Evolutionary conservation across 2,113 vertebrate species (phyloP), one percentile per base, ranked within the genome.

Genomic region (Silurus glanis): DNA sequence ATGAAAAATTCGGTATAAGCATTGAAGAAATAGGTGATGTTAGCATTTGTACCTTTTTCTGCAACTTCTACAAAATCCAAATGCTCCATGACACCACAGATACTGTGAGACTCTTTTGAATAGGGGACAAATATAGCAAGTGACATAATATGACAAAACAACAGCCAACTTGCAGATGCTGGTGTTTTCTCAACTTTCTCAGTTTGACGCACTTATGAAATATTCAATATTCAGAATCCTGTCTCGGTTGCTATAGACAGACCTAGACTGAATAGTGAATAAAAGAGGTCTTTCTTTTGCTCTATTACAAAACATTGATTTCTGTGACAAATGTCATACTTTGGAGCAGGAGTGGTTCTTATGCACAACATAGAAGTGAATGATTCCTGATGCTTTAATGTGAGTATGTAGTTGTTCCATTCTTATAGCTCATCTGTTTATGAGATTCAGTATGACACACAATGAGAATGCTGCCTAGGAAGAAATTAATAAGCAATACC

Each of bases 141-240:
- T 55, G 25, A 85, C 19, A 49, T 58, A 78, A 49, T 58, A 78
- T 86, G 72, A 83, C 69, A 79, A 85, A 83, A 83, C 61, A 47
- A 76, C 21, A 83, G 53, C 28, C 23, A 47, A 28, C 81, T 21
- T 58, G 82, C 75, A 84, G 75, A 84, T 83, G 53, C 28, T 37
- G 74, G 23, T 28, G 16, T 55, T 87, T 78, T 62, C 74, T 75
- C 47, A 37, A 45, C 62, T 74, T 84, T 85, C 37, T 64, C 82
- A 14, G 19, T 85, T 80, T 82, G 81, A 59, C 13, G 51, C 61
- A 4, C 13, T 84, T 72, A 75, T 89, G 45, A 86, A 89, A 89
- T 85, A 89, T 89, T 85, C 83, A 87, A 19, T 51, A 81, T 66
- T 53, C 74, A 23, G 16, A 83, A 72, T 28, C 53, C 69, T 78